phyloP scores from a whole-genome alignment of 2,797 vertebrate genomes.

The Pangasius sanitwongsei region DNA sequence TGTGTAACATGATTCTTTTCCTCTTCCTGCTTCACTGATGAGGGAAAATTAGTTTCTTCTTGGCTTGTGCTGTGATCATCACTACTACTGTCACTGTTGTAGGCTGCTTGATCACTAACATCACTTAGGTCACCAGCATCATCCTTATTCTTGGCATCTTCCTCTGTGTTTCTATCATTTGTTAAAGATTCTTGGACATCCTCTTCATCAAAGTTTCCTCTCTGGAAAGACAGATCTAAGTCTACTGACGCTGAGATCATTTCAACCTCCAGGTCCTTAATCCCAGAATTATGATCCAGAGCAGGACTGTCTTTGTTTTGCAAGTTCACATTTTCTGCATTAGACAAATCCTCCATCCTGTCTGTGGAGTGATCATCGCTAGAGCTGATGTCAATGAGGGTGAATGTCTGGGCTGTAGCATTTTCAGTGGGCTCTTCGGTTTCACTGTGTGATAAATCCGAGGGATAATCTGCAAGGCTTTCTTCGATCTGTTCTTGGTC shows the following conservation, averaged over 20 bases:
- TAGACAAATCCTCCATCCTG: conserved; percentile 13
- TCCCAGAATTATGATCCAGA: conserved; percentile 20
- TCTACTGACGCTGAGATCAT: conserved; percentile 16
- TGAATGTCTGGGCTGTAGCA: conserved; percentile 28
- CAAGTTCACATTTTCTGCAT: conserved; percentile 11
- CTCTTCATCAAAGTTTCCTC: neutral
- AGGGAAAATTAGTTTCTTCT: neutral
- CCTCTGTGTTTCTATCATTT: neutral
- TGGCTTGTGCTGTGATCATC: conserved; percentile 22
- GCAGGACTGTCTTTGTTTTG: conserved; percentile 9
- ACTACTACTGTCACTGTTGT: conserved; percentile 39
- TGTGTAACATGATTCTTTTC: conserved; percentile 1
- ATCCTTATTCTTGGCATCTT: neutral
- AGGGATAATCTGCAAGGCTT: conserved; percentile 75
- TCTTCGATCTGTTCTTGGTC: conserved; percentile 75
- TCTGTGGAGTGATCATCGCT: conserved; percentile 7
- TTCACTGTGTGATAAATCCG: conserved; percentile 72
- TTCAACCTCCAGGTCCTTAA: conserved; percentile 6
- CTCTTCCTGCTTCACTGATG: neutral
- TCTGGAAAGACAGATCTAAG: neutral
- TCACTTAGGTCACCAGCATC: conserved; percentile 4
- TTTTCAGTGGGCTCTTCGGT: conserved; percentile 51
- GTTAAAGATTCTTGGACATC: neutral
- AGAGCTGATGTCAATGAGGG: neutral
- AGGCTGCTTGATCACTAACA: conserved; percentile 8